A percentile compares a stretch with the other conserved stretches of the same genome.
These are phyloP conservation scores for Plutella xylostella DNA, from an alignment of 2,888 invertebrate species.

Conservation along the genomic window DNA sequence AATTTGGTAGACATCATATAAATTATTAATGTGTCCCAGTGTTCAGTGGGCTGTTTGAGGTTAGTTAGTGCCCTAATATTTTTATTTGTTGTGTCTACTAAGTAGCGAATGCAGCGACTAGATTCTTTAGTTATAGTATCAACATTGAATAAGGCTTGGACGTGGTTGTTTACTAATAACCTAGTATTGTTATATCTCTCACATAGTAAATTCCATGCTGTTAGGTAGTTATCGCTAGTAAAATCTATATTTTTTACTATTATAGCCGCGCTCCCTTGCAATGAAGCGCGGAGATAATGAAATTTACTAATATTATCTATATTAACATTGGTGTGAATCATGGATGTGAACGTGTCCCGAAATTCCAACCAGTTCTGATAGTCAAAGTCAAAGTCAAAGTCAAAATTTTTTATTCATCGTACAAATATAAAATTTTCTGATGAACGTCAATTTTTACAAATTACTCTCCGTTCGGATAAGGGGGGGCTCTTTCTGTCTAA, in stretches of 20 bases:
- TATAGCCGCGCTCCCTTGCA: slow-evolving; percentile 8
- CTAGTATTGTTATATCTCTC: slow-evolving; percentile 13
- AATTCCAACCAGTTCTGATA: slow-evolving; percentile 9
- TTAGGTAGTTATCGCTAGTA: slow-evolving; percentile 10
- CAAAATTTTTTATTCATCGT: too few species aligned
- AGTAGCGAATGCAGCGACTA: slow-evolving; percentile 8
- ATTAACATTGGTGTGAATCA: not conserved
- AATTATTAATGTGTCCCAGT: slow-evolving; percentile 14
- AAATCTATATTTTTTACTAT: slow-evolving; percentile 13
- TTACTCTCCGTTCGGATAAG: too few species aligned
- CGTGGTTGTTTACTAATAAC: slow-evolving; percentile 16
- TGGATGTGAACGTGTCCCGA: not conserved
- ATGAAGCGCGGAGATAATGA: slow-evolving; percentile 8
- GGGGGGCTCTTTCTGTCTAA: too few species aligned
- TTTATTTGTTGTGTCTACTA: slow-evolving; percentile 19
- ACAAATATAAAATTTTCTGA: too few species aligned
- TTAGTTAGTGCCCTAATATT: slow-evolving; percentile 13
- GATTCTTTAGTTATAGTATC: slow-evolving; percentile 11
- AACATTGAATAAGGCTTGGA: slow-evolving; percentile 14
- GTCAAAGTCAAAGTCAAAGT: too few species aligned
- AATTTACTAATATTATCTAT: slow-evolving; percentile 3
- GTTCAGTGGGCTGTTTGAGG: slow-evolving; percentile 8
- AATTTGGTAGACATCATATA: slow-evolving; percentile 12
- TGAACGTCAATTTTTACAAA: too few species aligned
- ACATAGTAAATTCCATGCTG: slow-evolving; percentile 12